A percentile compares a stretch with the other conserved stretches of the same genome.
Conservation (phyloP, 2,113 vertebrate species). For the Apodemus speciosus region DNA sequence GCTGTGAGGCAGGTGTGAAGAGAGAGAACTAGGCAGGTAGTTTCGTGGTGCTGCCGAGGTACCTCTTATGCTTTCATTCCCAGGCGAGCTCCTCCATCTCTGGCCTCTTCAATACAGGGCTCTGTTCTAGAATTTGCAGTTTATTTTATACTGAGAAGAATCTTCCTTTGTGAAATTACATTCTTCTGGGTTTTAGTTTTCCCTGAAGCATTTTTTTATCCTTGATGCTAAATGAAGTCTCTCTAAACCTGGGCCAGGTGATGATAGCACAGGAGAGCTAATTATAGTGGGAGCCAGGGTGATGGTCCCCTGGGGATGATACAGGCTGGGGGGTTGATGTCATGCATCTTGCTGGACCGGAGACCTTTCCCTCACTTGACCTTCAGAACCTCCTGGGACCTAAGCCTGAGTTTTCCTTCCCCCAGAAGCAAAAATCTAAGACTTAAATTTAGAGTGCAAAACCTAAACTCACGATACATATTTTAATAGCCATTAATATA, state of each 20-base stretch:
- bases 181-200: conserved; percentile 57
- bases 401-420: conserved; percentile 36
- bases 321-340: not conserved
- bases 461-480: not conserved
- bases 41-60: not conserved
- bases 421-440: conserved; percentile 31
- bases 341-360: not conserved
- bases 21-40: conserved; percentile 28
- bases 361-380: conserved; percentile 54
- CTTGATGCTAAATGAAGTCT: conserved; percentile 51
- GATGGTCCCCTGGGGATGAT: not conserved
- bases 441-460: conserved; percentile 40
- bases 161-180: conserved; percentile 50
- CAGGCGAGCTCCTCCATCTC: conserved; percentile 5
- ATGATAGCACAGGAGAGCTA: not conserved
- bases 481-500: conserved; percentile 45
- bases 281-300: not conserved
- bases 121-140: conserved; percentile 44
- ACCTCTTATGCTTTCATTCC: conserved; percentile 36
- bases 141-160: conserved; percentile 55
- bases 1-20: not conserved
- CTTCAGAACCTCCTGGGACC: conserved; percentile 33
- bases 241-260: conserved; percentile 34
- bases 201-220: conserved; percentile 59
- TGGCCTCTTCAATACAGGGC: not conserved